Base-by-base conservation (phyloP, 2,888 invertebrate genomes). In the Tenthredo distinguenda region DNA sequence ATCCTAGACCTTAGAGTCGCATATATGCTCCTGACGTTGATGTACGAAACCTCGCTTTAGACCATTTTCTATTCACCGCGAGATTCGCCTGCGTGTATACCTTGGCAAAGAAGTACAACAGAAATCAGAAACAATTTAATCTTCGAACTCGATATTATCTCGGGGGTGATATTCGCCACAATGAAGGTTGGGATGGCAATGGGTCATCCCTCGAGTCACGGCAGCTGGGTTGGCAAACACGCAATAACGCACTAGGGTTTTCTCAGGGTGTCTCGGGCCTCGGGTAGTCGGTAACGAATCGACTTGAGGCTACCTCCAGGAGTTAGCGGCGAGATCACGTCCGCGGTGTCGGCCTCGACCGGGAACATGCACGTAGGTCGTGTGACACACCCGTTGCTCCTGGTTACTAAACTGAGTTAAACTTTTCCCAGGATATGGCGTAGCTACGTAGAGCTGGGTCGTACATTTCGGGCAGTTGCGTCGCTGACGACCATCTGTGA, bases 381-480 rank as follows among this genome's bases (percentile, higher is more conserved):
- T 83, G 68, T 55, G 83, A 71, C 83, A 71, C 83, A 83, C 83
- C 83, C 83, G 83, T 83, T 83, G 83, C 83, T 83, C 83, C 71
- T 83, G 83, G 83, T 83, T 83, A 83, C 83, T 83, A 83, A 83
- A 68, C 83, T 83, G 68, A 83, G 83, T 83, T 83, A 71, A 83
- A 83, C 83, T 71, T 83, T 83, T 71, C 50, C 71, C 62, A 65
- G 83, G 83, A 71, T 65, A 83, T 47, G 68, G 31, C 47, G 26
- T 26, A 47, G 47, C 50, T 77, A 55, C 55, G 34, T 68, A 68
- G 18, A 43, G 43, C 62, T 83, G 34, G 68, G 31, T 83, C 83
- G 83, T 83, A 83, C 71, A 83, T 83, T 83, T 62, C 83, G 68
- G 83, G 18, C 68, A 43, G 68, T 83, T 83, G 68, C 83, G 83